These are phyloP conservation scores for Onychomys torridus DNA, from an alignment of 2,797 vertebrate genomes.

Conservation along the genomic window DNA sequence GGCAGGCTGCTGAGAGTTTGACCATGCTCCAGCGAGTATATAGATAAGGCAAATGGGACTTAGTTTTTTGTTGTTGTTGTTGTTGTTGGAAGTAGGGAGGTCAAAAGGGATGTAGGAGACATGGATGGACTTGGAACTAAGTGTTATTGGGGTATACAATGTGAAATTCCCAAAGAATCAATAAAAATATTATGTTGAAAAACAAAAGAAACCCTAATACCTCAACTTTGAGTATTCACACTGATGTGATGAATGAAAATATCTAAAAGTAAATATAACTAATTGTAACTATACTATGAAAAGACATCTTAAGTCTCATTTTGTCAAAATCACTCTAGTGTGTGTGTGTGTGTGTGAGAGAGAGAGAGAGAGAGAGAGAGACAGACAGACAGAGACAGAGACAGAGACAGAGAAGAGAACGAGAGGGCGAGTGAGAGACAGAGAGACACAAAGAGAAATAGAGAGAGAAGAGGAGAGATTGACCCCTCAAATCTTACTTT, in stretches of 20 bases:
- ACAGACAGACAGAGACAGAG: too few relatives aligned
- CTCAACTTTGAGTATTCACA: conserved; percentile 38
- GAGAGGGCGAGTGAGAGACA: too few relatives aligned
- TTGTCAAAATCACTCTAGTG: neutral
- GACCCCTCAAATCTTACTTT: conserved; percentile 41
- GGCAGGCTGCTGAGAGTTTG: neutral
- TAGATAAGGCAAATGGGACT: neutral
- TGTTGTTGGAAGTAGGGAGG: neutral
- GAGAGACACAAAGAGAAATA: too few relatives aligned
- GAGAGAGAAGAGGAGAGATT: neutral
- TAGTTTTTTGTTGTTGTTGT: too few relatives aligned
- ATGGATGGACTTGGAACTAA: neutral
- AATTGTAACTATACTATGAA: neutral
- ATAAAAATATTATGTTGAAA: neutral
- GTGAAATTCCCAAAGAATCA: neutral
- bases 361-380: neutral
- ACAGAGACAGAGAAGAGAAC: too few relatives aligned
- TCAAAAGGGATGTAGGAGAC: neutral
- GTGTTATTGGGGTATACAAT: neutral
- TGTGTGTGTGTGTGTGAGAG: neutral
- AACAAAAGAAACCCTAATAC: neutral
- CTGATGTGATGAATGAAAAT: conserved; percentile 12
- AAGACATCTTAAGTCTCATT: conserved; percentile 21
- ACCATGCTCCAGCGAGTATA: neutral
- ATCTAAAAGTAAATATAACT: conserved; percentile 29